Evolutionary conservation across 2,797 vertebrate species (phyloP), one percentile per base, ranked within the genome.

Genomic region (Propithecus deckenii): DNA sequence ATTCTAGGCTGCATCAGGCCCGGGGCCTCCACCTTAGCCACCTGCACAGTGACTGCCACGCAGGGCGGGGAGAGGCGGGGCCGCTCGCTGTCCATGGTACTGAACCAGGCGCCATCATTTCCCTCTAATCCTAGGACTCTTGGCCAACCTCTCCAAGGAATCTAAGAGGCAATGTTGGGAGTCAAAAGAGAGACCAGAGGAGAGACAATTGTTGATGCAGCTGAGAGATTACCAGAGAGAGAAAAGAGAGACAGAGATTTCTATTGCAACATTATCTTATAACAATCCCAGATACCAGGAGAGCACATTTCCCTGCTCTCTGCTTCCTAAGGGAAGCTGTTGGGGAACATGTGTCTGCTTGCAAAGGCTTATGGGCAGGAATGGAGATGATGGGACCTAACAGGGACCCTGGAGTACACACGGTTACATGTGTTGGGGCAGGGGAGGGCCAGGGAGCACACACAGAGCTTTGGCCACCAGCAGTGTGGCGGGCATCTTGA

Each of bases 1-100:
- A 71, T 10, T 8, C n/a, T 3, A 0, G 20, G 28, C 11, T 7
- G 59, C 5, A 55, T 11, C 32, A 17, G 50, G 52, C 32, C 41
- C 5, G n/a, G 30, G 65, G 15, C n/a, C 2, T 5, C 75, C 18
- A 59, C 43, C 50, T 28, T 20, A 28, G 41, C 55, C 80, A 7
- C 32, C 4, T 7, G 6, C 50, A 22, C 2, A 23, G 30, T 8
- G 35, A 59, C 4, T 6, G 2, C 7, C 50, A 28, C 7, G 5
- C 13, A 35, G 50, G 30, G 25, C n/a, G 22, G 46, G 1, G 41
- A 17, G 41, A 4, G 6, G 4, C 0, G 1, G 10, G 48, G 48
- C 32, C 13, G 22, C 2, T 17, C 3, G 17, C 46, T 91, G 63
- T 83, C 67, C 52, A 0, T 9, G 78, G 52, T 83, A 10, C 69